A percentile compares a stretch with the other conserved stretches of the same genome.
phyloP scores from a whole-genome alignment of 2,797 vertebrate genomes.

The Oreochromis mossambicus region DNA sequence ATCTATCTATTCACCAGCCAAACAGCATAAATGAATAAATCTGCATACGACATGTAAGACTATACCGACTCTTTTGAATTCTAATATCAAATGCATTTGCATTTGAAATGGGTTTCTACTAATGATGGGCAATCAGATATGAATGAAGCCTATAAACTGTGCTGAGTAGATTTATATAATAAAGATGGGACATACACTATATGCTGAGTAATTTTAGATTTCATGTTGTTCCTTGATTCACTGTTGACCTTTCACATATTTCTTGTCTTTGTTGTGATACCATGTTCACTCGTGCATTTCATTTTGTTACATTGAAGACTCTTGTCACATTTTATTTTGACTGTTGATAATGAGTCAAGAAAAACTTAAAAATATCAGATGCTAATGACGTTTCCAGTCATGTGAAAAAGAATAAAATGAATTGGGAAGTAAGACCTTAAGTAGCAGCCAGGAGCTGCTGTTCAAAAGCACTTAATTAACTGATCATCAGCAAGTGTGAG shows the following conservation, averaged over 20 bases:
- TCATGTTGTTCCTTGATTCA: background rate
- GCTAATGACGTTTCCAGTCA: background rate
- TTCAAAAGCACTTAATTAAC: background rate
- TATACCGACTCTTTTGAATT: background rate
- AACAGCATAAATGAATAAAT: constrained; percentile 57
- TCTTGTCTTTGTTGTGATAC: background rate
- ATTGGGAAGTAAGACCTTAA: background rate
- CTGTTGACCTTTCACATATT: background rate
- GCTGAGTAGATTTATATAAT: background rate
- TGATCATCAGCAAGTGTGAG: background rate
- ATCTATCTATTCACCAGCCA: constrained; percentile 11
- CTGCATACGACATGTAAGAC: constrained; percentile 27
- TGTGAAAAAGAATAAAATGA: background rate
- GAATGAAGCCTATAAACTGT: background rate
- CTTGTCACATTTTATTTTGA: background rate
- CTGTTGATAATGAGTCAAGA: background rate
- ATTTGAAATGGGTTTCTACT: background rate
- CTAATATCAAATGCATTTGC: constrained; percentile 29
- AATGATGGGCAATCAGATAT: constrained; percentile 3
- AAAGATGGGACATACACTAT: background rate
- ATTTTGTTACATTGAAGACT: background rate
- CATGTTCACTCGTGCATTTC: background rate
- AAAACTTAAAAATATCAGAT: background rate
- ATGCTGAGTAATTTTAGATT: background rate
- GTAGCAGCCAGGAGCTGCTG: background rate